A percentile compares a stretch with the other conserved stretches of the same genome.
Evolutionary conservation across 2,888 invertebrate genomes (phyloP).

Genomic region (Acronicta psi): DNA sequence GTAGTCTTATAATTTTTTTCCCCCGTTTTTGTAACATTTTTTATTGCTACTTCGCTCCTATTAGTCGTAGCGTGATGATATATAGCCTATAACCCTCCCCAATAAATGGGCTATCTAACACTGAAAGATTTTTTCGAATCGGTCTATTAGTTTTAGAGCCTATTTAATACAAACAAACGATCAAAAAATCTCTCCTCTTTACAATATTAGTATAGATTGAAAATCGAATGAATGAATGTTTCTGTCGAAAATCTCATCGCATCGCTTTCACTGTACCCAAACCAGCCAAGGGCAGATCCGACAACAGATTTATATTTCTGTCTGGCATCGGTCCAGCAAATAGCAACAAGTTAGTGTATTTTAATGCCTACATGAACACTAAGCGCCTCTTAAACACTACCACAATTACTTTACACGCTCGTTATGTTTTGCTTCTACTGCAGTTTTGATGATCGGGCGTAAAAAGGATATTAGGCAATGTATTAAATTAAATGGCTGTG

Average conservation of each 20-base stretch:
- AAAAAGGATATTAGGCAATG: slow-evolving; percentile 10
- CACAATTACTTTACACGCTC: slow-evolving; percentile 45
- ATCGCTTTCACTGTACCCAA: slow-evolving; percentile 25
- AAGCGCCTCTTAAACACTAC: slow-evolving; percentile 51
- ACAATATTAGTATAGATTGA: no score
- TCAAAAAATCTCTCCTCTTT: no score
- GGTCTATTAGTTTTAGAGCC: no score
- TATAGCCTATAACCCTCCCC: no score
- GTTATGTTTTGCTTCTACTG: slow-evolving; percentile 33
- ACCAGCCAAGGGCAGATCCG: slow-evolving; percentile 33
- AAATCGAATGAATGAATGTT: neutral
- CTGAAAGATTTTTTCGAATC: no score
- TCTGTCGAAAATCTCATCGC: slow-evolving; percentile 16
- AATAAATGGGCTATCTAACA: no score
- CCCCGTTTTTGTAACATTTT: no score
- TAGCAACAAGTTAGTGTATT: slow-evolving; percentile 61
- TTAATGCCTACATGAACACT: slow-evolving; percentile 54
- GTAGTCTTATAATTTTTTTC: no score
- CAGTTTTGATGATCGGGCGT: slow-evolving; percentile 28
- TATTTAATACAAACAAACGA: no score
- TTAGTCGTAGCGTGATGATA: no score
- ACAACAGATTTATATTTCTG: slow-evolving; percentile 52
- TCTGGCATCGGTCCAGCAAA: slow-evolving; percentile 55
- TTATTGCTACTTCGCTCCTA: no score
- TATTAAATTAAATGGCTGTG: no score